Evolutionary conservation across 2,113 vertebrate species (phyloP).

Genomic region (Gymnarchus niloticus): DNA sequence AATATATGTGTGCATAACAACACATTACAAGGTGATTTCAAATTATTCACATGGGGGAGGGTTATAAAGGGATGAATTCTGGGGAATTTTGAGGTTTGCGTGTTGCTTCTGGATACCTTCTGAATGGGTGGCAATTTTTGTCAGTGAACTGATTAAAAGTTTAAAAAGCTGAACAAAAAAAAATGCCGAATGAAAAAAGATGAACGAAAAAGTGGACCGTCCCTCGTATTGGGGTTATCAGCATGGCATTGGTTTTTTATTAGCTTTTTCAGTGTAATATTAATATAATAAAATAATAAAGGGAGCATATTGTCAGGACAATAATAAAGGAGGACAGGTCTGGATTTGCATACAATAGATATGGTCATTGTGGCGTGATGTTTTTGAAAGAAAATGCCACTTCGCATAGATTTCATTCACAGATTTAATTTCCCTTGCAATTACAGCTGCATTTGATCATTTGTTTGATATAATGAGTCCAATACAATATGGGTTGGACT

Average conservation of each 20-base stretch:
- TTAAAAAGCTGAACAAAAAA: background rate
- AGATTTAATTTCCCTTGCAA: slow-evolving; percentile 22
- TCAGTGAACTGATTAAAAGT: background rate
- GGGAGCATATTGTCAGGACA: background rate
- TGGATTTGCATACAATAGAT: slow-evolving; percentile 9
- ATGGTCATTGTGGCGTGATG: background rate
- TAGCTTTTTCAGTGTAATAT: slow-evolving; percentile 10
- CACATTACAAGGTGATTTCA: background rate
- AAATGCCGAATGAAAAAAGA: background rate
- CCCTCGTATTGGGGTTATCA: background rate
- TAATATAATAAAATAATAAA: slow-evolving; percentile 11
- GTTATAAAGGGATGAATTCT: background rate
- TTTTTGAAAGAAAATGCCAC: slow-evolving; percentile 5
- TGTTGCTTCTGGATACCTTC: background rate
- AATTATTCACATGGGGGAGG: background rate
- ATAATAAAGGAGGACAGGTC: background rate
- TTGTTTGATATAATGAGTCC: background rate
- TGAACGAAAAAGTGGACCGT: background rate
- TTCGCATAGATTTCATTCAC: slow-evolving; percentile 8
- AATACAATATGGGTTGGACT: background rate
- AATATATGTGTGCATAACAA: background rate
- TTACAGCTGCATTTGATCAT: slow-evolving; percentile 8
- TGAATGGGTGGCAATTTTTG: background rate
- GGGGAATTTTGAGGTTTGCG: background rate
- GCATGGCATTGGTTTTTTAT: background rate